Base-by-base conservation (phyloP, 2,113 vertebrate species). In the Percina caprodes region DNA sequence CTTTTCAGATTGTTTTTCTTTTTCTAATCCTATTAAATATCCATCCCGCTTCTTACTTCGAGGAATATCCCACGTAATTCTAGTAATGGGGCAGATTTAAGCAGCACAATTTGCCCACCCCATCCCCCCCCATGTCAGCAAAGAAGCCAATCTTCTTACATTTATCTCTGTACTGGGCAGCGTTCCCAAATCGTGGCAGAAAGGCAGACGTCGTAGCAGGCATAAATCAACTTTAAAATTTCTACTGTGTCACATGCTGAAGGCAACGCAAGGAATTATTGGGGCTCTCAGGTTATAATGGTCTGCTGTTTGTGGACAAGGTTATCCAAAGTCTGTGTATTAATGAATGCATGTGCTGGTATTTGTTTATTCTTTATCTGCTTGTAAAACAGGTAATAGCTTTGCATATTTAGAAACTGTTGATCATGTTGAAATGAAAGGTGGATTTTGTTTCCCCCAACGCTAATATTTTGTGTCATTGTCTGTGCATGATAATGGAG, bases 71-170 rank as follows among this genome's bases (percentile, higher is more conserved):
- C 76, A 61, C 45, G 52, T 80, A 84, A 81, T 77, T 80, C 86
- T 83, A 90, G 88, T 91, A 93, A 92, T 91, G 89, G 85, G 82
- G 85, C 67, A 76, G 86, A 89, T 92, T 91, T 91, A 90, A 91
- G 82, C 74, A 51, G 72, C 61, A 74, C 77, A 79, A 82, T 86
- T 83, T 66, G 30, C 61, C 45, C 75, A 15, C 14, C 19, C 65
- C 61, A 39, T 13, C 56, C 48, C 54, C 48, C 54, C 16, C 11
- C 4, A 54, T 66, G 54, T 59, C 51, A 52, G 67, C 80, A 49
- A 69, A 75, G 74, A 65, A 72, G 78, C 80, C 67, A 69, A 56
- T 45, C 82, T 72, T 70, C 61, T 79, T 80, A 58, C 58, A 66
- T 82, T 80, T 86, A 63, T 83, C 78, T 89, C 49, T 49, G 39